Conservation (phyloP, 1,140 invertebrate genomes). For the Theocolax elegans region DNA sequence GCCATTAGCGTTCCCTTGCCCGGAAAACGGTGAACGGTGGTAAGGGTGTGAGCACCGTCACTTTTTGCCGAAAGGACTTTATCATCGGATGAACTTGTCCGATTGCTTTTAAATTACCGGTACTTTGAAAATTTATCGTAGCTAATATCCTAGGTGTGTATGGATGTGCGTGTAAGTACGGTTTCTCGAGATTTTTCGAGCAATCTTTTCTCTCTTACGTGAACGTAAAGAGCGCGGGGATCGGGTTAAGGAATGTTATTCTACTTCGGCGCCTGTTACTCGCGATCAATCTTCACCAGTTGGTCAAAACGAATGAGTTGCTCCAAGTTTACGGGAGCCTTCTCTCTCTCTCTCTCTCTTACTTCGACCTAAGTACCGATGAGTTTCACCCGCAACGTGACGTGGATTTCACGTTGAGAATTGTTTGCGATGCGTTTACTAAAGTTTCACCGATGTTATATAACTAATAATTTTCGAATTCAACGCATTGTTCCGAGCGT, state of each 20-base stretch:
- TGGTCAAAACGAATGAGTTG: no score
- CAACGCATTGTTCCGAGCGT: no score
- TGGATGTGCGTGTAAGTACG: no score
- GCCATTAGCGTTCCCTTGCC: conserved; percentile 22
- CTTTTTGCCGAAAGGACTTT: conserved; percentile 24
- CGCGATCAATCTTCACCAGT: no score
- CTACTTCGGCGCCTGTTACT: not conserved
- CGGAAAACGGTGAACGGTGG: not conserved
- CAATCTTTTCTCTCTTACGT: not conserved
- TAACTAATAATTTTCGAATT: no score
- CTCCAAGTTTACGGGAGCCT: no score
- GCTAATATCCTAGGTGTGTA: not conserved
- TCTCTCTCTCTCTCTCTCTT: not conserved
- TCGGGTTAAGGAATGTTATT: not conserved
- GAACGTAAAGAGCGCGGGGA: not conserved
- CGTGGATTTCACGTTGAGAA: no score
- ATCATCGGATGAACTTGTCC: conserved; percentile 35
- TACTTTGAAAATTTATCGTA: conserved; percentile 27
- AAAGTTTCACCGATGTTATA: no score
- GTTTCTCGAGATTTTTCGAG: not conserved
- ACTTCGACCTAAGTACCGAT: not conserved
- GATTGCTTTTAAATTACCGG: conserved; percentile 37
- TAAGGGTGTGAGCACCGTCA: not conserved
- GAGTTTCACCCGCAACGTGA: not conserved
- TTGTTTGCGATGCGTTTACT: no score